A percentile compares a stretch with the other conserved stretches of the same genome.
These are phyloP conservation scores for Sminthopsis crassicaudata DNA, from an alignment of 2,113 vertebrate species.

Conservation along the genomic window DNA sequence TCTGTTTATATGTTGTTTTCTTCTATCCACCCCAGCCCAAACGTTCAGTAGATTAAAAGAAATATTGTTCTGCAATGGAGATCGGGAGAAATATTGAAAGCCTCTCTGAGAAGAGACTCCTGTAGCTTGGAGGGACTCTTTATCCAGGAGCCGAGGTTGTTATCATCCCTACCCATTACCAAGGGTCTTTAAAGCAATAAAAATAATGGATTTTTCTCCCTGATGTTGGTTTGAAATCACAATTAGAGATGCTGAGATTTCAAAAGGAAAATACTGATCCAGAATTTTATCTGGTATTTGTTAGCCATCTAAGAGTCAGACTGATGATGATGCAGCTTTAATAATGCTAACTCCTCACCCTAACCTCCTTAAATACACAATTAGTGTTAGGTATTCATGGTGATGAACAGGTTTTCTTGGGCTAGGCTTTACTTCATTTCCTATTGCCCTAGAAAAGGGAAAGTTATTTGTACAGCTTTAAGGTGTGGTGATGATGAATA, in stretches of 20 bases:
- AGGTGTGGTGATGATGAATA: constrained; percentile 61
- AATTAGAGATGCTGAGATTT: background rate
- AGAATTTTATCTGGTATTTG: constrained; percentile 19
- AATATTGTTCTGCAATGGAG: too few species aligned
- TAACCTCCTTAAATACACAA: constrained; percentile 18
- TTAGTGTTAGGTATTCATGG: constrained; percentile 20
- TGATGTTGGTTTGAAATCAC: background rate
- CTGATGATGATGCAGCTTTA: constrained; percentile 6
- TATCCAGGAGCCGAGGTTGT: background rate
- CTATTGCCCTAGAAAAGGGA: constrained; percentile 61
- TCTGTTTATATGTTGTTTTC: too few species aligned
- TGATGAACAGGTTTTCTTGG: constrained; percentile 43
- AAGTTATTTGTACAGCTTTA: constrained; percentile 57
- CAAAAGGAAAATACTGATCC: constrained; percentile 17
- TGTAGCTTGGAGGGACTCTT: too few species aligned
- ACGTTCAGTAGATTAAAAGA: too few species aligned
- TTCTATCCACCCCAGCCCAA: too few species aligned
- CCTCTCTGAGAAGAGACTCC: too few species aligned
- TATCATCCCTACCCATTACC: background rate
- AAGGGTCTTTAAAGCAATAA: background rate
- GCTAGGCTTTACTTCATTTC: constrained; percentile 39
- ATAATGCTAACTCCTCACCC: constrained; percentile 6
- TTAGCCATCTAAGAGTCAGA: constrained; percentile 24
- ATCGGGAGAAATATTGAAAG: too few species aligned
- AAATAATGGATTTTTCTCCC: background rate